phyloP scores from a whole-genome alignment of 2,888 invertebrate genomes.

The Nomada ruficornis region DNA sequence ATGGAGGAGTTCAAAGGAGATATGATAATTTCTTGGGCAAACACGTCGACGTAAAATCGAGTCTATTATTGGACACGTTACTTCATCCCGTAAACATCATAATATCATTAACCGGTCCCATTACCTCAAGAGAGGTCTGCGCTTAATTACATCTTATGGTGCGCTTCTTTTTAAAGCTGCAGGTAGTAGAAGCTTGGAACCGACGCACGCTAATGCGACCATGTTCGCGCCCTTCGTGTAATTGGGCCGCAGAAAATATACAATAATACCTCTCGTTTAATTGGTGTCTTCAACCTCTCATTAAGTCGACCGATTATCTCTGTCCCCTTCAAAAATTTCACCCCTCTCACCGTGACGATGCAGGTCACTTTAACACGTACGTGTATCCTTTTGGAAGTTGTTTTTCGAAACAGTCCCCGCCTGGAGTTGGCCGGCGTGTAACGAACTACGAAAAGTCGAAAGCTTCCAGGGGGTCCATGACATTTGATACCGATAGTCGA shows the following conservation, averaged over 20 bases:
- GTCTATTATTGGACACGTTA: constrained; percentile 43
- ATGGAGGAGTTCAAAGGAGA: not conserved
- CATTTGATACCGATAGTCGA: constrained; percentile 45
- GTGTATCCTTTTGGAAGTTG: not conserved
- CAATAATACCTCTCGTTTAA: constrained; percentile 41
- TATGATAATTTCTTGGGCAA: not conserved
- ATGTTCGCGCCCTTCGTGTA: constrained; percentile 53
- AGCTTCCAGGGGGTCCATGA: constrained; percentile 39
- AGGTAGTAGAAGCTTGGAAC: constrained; percentile 43
- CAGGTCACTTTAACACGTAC: not conserved
- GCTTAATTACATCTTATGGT: constrained; percentile 57
- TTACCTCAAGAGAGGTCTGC: constrained; percentile 45
- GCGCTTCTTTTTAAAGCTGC: constrained; percentile 49
- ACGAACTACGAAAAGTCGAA: constrained; percentile 23
- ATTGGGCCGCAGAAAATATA: constrained; percentile 48
- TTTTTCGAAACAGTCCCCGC: not conserved
- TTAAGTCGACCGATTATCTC: constrained; percentile 11
- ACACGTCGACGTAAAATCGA: not conserved
- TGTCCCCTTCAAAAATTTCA: not conserved
- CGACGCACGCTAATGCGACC: constrained; percentile 43
- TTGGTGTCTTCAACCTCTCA: constrained; percentile 23
- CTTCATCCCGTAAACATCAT: constrained; percentile 45
- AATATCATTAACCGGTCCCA: constrained; percentile 59
- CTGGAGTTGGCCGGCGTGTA: not conserved
- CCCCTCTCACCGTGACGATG: not conserved